phyloP scores from a whole-genome alignment of 2,888 invertebrate species.

The Dryococelus australis region DNA sequence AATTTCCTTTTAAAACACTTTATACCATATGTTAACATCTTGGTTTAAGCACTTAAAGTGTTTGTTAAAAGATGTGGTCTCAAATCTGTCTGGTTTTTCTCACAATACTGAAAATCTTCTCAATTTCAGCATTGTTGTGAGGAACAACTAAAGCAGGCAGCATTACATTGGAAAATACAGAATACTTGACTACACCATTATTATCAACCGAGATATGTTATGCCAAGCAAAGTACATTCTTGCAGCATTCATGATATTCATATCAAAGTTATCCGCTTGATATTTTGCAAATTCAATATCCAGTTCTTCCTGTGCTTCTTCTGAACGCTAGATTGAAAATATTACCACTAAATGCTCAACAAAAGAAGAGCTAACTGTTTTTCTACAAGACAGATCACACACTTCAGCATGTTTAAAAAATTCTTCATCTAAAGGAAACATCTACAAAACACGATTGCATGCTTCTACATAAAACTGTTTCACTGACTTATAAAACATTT shows the following conservation, averaged over 20 bases:
- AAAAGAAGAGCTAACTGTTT: background rate
- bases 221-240: background rate
- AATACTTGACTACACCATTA: background rate
- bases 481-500: background rate
- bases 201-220: background rate
- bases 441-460: background rate
- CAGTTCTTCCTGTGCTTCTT: background rate
- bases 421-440: background rate
- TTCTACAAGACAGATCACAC: background rate
- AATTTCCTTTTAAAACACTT: background rate
- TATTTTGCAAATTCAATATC: background rate
- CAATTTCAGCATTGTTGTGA: background rate
- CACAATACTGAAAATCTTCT: background rate
- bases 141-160: background rate
- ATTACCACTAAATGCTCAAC: background rate
- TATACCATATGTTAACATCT: background rate
- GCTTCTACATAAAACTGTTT: slow-evolving; percentile 1
- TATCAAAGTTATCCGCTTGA: background rate
- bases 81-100: background rate
- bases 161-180: background rate
- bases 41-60: background rate
- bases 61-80: background rate
- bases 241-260: background rate
- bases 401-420: background rate
- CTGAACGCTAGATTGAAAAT: background rate